Evolutionary conservation across 2,888 invertebrate species (phyloP), one percentile per base, ranked within the genome.

Genomic region (Drosophila neutralis): DNA sequence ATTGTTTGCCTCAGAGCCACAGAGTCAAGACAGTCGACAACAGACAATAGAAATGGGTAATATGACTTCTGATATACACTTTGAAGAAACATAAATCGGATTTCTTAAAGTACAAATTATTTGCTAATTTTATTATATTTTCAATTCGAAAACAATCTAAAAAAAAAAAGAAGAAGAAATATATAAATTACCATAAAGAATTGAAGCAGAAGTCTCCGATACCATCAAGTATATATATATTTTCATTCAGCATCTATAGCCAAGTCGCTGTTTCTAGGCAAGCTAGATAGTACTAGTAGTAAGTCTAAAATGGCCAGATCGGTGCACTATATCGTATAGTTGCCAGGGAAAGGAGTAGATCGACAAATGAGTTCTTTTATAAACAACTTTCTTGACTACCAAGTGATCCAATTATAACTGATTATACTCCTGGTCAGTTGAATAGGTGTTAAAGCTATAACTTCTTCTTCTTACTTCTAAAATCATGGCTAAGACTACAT

Each of bases 11-110:
- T 58, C 15, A 31, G 29, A 49, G 48, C 18, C 45, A 8, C 45
- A 45, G 51, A 40, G 49, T 59, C 51, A 38, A 60, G 60, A 61
- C 65, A 80, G 40, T 10, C 18, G 10, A 13, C 48, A 61, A 21
- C 29, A 27, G 38, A 48, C 40, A 63, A 42, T 15, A 35, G 7
- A 6, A 36, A 40, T 24, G 27, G 4, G 10, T 2, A 53, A 42
- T 11, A 13, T 33, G 53, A 53, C 27, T 11, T 36, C 29, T 15
- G 11, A 2, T 21, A 38, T 72, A 31, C 73, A 11, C 65, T 59
- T 10, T 27, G 15, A 54, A 35, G 0, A 24, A 5, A 53, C 0
- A 24, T 4, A 8, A 45, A 45, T 15, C 4, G 0, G 4, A 24
- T 31, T 31, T 21, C 21, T 45, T 13, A 13, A 4, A 13, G 21